These are phyloP conservation scores for Phalanger gymnotis DNA, from an alignment of 2,797 vertebrate species.

Conservation along the genomic window DNA sequence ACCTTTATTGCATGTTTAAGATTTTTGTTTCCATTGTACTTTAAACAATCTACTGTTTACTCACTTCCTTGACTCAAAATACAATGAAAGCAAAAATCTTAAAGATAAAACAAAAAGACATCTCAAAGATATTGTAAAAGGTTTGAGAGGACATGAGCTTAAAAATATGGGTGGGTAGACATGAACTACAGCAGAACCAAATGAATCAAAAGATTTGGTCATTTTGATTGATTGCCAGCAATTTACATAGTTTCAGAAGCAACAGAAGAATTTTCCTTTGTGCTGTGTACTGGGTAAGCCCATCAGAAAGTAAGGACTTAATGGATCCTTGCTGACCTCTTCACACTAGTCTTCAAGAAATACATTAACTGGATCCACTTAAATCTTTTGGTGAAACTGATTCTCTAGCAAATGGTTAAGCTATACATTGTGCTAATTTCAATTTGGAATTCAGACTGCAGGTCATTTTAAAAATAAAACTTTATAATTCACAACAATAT, in stretches of 20 bases:
- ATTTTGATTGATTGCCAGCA: constrained; percentile 3
- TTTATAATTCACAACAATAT: neutral
- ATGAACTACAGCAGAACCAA: neutral
- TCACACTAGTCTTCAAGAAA: constrained; percentile 29
- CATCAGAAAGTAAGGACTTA: neutral
- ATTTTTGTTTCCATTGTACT: neutral
- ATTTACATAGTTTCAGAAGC: constrained; percentile 26
- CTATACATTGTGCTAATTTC: constrained; percentile 29
- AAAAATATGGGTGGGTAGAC: neutral
- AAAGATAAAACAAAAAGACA: neutral
- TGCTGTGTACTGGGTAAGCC: neutral
- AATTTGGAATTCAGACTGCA: constrained; percentile 15
- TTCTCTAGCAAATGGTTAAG: neutral
- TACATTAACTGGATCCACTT: constrained; percentile 51
- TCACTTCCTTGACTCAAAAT: neutral
- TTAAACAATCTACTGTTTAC: neutral
- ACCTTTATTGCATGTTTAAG: neutral
- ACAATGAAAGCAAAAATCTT: neutral
- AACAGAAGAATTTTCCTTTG: constrained; percentile 9
- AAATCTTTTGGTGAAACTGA: constrained; percentile 9
- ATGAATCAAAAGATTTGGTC: neutral
- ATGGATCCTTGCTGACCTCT: neutral
- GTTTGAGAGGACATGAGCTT: neutral
- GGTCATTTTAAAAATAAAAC: constrained; percentile 29
- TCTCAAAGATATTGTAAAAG: neutral